These are phyloP conservation scores for Mesoligia furuncula DNA, from an alignment of 2,888 invertebrate species.

Conservation along the genomic window DNA sequence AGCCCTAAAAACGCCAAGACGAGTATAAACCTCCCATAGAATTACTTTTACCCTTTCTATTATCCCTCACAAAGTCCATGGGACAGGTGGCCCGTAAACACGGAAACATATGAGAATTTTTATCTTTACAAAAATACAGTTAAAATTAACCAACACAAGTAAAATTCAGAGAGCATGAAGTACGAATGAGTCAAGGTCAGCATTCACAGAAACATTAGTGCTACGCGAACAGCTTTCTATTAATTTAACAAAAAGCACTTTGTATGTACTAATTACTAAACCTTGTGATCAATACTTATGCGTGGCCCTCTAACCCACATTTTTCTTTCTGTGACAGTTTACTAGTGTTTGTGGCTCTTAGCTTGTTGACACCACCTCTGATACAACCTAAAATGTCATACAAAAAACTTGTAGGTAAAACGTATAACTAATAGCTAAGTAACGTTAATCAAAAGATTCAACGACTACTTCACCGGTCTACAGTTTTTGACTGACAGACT, in stretches of 20 bases:
- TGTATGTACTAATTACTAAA: background rate
- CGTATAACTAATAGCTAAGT: background rate
- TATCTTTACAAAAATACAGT: constrained; percentile 57
- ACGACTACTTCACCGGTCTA: background rate
- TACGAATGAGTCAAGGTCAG: constrained; percentile 27
- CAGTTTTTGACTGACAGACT: background rate
- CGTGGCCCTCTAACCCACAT: background rate
- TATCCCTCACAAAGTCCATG: constrained; percentile 54
- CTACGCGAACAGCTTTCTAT: background rate
- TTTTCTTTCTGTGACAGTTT: background rate
- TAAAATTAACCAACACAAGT: constrained; percentile 58
- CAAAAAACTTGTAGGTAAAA: too few relatives aligned
- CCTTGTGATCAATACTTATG: background rate
- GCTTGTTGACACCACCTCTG: background rate
- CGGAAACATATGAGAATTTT: constrained; percentile 51
- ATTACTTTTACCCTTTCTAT: constrained; percentile 46
- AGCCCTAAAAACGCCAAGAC: constrained; percentile 29
- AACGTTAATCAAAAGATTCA: background rate
- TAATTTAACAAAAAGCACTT: background rate
- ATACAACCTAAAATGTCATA: background rate
- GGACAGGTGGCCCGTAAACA: constrained; percentile 56
- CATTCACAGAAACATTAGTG: background rate
- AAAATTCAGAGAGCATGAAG: constrained; percentile 3
- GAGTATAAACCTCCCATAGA: constrained; percentile 42
- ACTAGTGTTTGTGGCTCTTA: background rate